A percentile compares a stretch with the other conserved stretches of the same genome.
These are phyloP conservation scores for Brachyhypopomus occidentalis DNA, from an alignment of 2,113 vertebrate genomes.

Conservation along the genomic window DNA sequence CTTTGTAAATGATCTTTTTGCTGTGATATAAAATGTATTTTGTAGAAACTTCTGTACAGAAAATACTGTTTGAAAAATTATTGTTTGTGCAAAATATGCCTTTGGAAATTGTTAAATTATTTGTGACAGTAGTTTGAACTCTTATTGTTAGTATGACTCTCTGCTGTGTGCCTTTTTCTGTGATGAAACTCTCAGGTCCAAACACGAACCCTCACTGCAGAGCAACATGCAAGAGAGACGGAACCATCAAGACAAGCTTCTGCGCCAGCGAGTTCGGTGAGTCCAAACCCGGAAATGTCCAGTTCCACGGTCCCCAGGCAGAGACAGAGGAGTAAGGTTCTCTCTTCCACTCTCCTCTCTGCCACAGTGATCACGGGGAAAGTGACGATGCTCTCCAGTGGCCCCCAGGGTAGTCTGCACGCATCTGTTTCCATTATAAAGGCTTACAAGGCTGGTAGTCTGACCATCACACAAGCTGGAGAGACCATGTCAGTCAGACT, in stretches of 20 bases:
- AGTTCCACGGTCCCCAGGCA: neutral
- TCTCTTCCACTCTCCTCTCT: neutral
- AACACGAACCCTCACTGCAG: slow-evolving; percentile 68
- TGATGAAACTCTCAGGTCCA: slow-evolving; percentile 43
- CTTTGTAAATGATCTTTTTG: too few relatives aligned
- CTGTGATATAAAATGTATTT: too few relatives aligned
- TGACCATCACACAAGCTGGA: slow-evolving; percentile 75
- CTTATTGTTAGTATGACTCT: neutral
- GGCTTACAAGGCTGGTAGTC: slow-evolving; percentile 76
- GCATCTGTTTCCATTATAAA: slow-evolving; percentile 73
- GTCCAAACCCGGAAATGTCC: neutral
- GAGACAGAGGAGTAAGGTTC: neutral
- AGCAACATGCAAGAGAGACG: slow-evolving; percentile 75
- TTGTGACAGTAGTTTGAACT: too few relatives aligned
- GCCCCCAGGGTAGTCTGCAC: slow-evolving; percentile 66
- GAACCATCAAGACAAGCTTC: slow-evolving; percentile 81
- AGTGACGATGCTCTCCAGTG: slow-evolving; percentile 70
- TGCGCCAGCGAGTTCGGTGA: slow-evolving; percentile 86
- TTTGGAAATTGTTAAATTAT: too few relatives aligned
- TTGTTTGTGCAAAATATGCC: too few relatives aligned
- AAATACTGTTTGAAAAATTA: too few relatives aligned
- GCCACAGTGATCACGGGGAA: slow-evolving; percentile 80
- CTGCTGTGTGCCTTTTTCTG: neutral
- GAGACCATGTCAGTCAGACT: slow-evolving; percentile 75
- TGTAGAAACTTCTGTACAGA: too few relatives aligned